These are phyloP conservation scores for Percopsis transmontana DNA, from an alignment of 2,113 vertebrate genomes.

Conservation along the genomic window DNA sequence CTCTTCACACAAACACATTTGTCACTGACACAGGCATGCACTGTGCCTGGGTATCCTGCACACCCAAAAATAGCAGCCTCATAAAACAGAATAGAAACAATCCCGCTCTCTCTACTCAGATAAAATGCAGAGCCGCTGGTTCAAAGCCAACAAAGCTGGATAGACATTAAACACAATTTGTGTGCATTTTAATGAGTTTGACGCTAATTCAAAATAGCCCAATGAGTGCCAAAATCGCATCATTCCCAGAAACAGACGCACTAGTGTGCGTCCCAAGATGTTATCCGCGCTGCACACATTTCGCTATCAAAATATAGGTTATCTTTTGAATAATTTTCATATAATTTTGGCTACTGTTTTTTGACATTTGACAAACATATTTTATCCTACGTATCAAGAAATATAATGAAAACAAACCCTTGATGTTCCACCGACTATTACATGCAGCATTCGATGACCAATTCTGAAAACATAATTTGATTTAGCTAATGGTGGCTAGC, in stretches of 20 bases:
- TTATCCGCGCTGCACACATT: neutral
- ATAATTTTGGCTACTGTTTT: neutral
- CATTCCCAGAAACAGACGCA: slow-evolving; percentile 5
- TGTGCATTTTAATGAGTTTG: slow-evolving; percentile 62
- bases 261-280: neutral
- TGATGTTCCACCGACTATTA: no score
- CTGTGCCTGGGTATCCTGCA: slow-evolving; percentile 67
- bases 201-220: slow-evolving; percentile 38
- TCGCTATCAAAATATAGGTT: neutral
- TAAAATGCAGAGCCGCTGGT: slow-evolving; percentile 32
- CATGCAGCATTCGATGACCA: no score
- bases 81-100: slow-evolving; percentile 51
- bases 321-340: neutral
- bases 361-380: neutral
- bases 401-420: no score
- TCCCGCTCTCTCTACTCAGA: slow-evolving; percentile 47
- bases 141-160: slow-evolving; percentile 43
- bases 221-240: slow-evolving; percentile 16
- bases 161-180: slow-evolving; percentile 39
- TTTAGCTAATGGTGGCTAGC: neutral
- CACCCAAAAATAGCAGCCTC: slow-evolving; percentile 68
- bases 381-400: neutral
- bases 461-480: no score
- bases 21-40: slow-evolving; percentile 69
- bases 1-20: slow-evolving; percentile 71